Evolutionary conservation across 92 coral and sea anemone species (phyloP).

Genomic region (Muricea muricata): DNA sequence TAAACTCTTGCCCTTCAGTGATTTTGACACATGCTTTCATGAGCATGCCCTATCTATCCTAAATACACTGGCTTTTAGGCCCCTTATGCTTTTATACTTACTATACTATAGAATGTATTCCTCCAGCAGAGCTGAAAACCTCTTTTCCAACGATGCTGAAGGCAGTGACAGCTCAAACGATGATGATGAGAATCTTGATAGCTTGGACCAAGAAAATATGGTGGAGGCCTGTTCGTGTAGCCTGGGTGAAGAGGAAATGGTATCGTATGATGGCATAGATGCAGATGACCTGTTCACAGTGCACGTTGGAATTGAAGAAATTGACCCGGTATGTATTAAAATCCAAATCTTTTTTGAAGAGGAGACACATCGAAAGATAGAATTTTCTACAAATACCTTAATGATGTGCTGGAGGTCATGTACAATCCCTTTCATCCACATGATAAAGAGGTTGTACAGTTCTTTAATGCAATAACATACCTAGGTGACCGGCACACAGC

Average conservation of each 20-base stretch:
- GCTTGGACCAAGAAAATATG: background rate
- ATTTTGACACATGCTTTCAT: background rate
- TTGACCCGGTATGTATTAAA: conserved; percentile 60
- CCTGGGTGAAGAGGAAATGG: background rate
- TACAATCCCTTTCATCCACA: conserved; percentile 52
- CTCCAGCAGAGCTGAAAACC: conserved; percentile 35
- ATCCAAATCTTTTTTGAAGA: conserved; percentile 53
- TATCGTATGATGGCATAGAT: conserved; percentile 36
- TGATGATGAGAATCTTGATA: background rate
- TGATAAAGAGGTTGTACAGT: conserved; percentile 51
- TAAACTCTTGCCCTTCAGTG: background rate
- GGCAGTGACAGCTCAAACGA: background rate
- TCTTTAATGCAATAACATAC: conserved; percentile 51
- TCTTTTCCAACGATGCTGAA: conserved; percentile 35
- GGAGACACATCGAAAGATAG: conserved; percentile 64
- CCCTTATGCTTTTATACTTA: background rate
- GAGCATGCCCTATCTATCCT: background rate
- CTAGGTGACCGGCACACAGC: conserved; percentile 51
- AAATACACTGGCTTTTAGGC: background rate
- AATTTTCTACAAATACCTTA: conserved; percentile 46
- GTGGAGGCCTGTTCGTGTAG: background rate
- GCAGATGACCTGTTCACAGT: conserved; percentile 61
- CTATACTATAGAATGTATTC: conserved; percentile 14
- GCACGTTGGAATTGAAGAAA: conserved; percentile 61
- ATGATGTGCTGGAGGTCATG: conserved; percentile 53